These are phyloP conservation scores for Aviceda cuculoides DNA, from an alignment of 2,797 vertebrate species.

Conservation along the genomic window DNA sequence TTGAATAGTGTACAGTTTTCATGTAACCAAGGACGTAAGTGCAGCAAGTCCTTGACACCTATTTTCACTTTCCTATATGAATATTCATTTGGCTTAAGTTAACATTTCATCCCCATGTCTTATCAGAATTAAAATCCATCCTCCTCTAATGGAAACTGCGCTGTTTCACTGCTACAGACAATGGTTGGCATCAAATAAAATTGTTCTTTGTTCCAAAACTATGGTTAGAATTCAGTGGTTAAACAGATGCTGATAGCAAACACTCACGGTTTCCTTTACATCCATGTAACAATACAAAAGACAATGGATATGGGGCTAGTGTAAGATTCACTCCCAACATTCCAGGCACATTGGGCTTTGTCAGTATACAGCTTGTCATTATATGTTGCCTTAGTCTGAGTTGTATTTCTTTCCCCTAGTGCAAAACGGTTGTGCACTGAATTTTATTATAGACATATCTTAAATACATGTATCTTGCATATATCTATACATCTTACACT, in stretches of 20 bases:
- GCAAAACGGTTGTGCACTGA: neutral
- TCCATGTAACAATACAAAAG: neutral
- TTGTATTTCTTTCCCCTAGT: neutral
- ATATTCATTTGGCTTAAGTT: constrained; percentile 50
- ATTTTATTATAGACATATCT: neutral
- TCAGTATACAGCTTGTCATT: neutral
- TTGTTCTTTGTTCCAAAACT: constrained; percentile 38
- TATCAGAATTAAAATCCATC: constrained; percentile 28
- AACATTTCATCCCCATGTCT: neutral
- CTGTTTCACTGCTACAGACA: neutral
- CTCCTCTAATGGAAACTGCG: neutral
- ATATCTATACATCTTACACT: neutral
- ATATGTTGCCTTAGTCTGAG: neutral
- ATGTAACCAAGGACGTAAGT: constrained; percentile 34
- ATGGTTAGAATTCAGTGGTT: constrained; percentile 24
- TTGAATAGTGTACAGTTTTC: constrained; percentile 37
- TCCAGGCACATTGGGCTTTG: neutral
- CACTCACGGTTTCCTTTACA: neutral
- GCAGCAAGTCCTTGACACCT: constrained; percentile 63
- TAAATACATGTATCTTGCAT: neutral
- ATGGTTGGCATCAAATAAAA: constrained; percentile 15
- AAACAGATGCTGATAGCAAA: constrained; percentile 38
- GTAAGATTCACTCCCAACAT: neutral
- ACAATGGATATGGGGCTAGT: neutral
- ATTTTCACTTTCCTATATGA: constrained; percentile 55